A percentile compares a stretch with the other conserved stretches of the same genome.
Conservation (phyloP, 2,113 vertebrate species). For the Rhabdomys dilectus region DNA sequence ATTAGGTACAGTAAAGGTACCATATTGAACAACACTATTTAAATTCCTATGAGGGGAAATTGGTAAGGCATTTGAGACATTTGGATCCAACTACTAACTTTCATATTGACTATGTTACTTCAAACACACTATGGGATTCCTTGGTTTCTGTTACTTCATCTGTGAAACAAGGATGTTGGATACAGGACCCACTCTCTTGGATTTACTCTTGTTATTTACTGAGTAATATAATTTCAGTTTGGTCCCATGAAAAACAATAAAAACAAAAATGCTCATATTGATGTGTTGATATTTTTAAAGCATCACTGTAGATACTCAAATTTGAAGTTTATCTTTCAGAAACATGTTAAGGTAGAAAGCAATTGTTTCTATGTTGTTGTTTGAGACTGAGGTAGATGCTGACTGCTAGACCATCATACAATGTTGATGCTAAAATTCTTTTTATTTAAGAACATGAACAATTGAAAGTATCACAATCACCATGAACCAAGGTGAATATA, state of each 20-base stretch:
- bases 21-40: background rate
- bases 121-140: background rate
- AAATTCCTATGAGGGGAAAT: background rate
- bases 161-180: background rate
- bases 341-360: background rate
- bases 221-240: constrained; percentile 31
- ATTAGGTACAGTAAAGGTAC: background rate
- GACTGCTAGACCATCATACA: background rate
- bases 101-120: background rate
- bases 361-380: background rate
- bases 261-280: background rate
- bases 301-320: background rate
- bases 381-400: background rate
- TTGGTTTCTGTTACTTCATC: background rate
- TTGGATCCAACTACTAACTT: background rate
- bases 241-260: background rate
- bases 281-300: constrained; percentile 21
- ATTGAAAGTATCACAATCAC: background rate
- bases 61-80: background rate
- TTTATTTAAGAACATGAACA: background rate
- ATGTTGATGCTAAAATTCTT: background rate
- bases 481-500: constrained; percentile 14
- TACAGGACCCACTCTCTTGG: background rate
- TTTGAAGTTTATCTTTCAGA: constrained; percentile 55
- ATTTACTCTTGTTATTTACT: constrained; percentile 6